These are phyloP conservation scores for Eudyptes chrysolophus DNA, from an alignment of 2,113 vertebrate species.

Conservation along the genomic window DNA sequence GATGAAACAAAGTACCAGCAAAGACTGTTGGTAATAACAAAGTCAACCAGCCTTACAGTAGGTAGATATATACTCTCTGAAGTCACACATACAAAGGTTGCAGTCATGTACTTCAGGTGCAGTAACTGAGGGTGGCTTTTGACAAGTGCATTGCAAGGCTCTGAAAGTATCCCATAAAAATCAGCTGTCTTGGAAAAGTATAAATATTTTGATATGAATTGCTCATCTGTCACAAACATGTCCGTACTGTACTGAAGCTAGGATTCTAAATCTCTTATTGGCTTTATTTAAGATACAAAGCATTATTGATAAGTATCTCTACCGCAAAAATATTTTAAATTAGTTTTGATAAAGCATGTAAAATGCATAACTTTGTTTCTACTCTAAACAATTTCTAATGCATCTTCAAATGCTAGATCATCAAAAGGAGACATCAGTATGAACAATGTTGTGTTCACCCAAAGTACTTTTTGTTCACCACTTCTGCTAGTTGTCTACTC, in stretches of 20 bases:
- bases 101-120: not conserved
- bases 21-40: not conserved
- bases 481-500: not conserved
- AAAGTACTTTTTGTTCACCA: not conserved
- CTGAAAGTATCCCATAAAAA: not conserved
- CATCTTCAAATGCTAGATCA: not conserved
- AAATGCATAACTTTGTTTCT: not conserved
- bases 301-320: not conserved
- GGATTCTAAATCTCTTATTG: conserved; percentile 28
- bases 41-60: not conserved
- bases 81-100: not conserved
- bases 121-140: not conserved
- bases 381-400: not conserved
- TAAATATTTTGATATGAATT: conserved; percentile 39
- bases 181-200: conserved; percentile 26
- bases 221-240: conserved; percentile 38
- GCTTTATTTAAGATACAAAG: conserved; percentile 42
- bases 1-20: not conserved
- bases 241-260: not conserved
- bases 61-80: not conserved
- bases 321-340: not conserved
- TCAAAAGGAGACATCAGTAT: not conserved
- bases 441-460: not conserved
- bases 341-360: not conserved
- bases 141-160: not conserved